Conservation (phyloP, 2,888 invertebrate genomes). For the Plagodis pulveraria region DNA sequence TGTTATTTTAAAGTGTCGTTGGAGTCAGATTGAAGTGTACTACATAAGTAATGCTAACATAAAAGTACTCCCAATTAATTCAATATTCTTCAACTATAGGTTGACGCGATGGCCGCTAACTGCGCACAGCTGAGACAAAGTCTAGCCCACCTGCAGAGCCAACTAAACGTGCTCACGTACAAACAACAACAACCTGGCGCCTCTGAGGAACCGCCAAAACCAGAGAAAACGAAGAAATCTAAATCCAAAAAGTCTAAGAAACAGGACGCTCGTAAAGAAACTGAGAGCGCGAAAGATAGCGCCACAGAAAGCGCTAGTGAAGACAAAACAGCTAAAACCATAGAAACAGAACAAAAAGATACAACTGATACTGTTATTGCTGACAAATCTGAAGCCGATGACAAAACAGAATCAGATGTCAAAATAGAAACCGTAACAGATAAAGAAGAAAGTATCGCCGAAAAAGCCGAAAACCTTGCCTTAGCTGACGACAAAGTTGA, state of each 20-base stretch:
- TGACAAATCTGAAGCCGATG: constrained; percentile 1
- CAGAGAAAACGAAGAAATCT: constrained; percentile 69
- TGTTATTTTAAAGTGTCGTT: too few relatives aligned
- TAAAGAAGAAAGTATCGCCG: background rate
- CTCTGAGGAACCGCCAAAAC: constrained; percentile 62
- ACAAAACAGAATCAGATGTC: background rate
- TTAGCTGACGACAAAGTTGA: constrained; percentile 46
- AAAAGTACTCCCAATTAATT: constrained; percentile 1
- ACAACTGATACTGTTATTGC: constrained; percentile 3
- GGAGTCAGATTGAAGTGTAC: too few relatives aligned
- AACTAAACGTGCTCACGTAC: constrained; percentile 78
- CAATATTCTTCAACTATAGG: constrained; percentile 53
- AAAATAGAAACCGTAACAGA: background rate
- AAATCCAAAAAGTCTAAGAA: constrained; percentile 70
- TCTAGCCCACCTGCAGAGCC: constrained; percentile 84
- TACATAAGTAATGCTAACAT: background rate
- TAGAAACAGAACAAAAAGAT: background rate
- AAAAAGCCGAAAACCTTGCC: constrained; percentile 4
- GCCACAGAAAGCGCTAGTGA: constrained; percentile 19
- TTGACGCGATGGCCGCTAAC: constrained; percentile 86
- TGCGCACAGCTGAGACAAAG: constrained; percentile 86
- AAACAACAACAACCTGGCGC: constrained; percentile 45
- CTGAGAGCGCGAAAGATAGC: constrained; percentile 33
- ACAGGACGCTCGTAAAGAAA: constrained; percentile 42
- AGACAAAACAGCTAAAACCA: constrained; percentile 6